phyloP scores from a whole-genome alignment of 2,888 invertebrate genomes.

The Drosophila helvetica region DNA sequence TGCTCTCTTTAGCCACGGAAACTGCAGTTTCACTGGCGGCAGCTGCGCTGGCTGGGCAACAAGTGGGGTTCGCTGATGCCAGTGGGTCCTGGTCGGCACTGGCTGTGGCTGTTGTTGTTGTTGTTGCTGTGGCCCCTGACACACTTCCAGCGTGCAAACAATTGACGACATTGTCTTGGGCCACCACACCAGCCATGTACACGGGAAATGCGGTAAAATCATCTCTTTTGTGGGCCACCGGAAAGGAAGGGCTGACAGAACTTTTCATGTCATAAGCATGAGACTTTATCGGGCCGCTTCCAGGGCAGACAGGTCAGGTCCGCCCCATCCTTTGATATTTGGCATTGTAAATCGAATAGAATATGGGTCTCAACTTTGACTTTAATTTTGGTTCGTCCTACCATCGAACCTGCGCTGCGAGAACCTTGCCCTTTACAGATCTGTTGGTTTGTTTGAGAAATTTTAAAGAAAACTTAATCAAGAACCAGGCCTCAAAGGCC shows the following conservation, averaged over 20 bases:
- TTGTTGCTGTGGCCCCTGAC: constrained; percentile 32
- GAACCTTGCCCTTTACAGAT: no score
- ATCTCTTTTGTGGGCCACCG: constrained; percentile 9
- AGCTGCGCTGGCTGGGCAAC: constrained; percentile 13
- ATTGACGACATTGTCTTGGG: constrained; percentile 24
- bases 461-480: no score
- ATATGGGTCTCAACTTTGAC: neutral
- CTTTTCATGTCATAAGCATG: constrained; percentile 55
- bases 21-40: neutral
- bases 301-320: neutral
- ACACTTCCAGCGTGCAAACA: constrained; percentile 19
- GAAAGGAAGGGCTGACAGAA: constrained; percentile 7
- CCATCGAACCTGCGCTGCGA: neutral
- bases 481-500: no score
- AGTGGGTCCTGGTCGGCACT: constrained; percentile 18
- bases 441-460: no score
- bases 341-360: neutral
- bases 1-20: constrained; percentile 1
- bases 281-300: constrained; percentile 46
- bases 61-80: constrained; percentile 21
- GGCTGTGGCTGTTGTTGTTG: no score
- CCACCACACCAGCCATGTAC: neutral
- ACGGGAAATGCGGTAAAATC: constrained; percentile 26
- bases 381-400: neutral
- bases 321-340: constrained; percentile 7